phyloP scores from a whole-genome alignment of 2,888 invertebrate genomes.

The Nemoura dubitans region DNA sequence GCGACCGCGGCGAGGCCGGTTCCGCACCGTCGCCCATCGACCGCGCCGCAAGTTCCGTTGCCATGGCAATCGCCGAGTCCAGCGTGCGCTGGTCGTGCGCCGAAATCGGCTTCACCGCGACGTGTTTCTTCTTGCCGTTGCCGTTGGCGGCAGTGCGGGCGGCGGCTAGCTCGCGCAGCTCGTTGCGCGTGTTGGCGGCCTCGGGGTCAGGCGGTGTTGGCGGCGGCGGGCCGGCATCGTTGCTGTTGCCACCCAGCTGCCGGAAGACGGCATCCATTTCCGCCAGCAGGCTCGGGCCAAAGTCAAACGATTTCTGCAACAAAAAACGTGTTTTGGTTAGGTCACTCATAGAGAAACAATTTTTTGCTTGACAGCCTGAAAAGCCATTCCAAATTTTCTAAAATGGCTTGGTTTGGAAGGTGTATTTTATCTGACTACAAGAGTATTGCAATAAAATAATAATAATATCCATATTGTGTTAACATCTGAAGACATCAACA shows the following conservation, averaged over 20 bases:
- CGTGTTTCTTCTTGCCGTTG: constrained; percentile 63
- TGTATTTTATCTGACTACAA: too few relatives aligned
- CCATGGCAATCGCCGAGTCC: constrained; percentile 92
- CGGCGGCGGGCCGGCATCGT: constrained; percentile 56
- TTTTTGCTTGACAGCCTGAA: too few relatives aligned
- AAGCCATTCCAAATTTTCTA: too few relatives aligned
- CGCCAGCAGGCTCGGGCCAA: constrained; percentile 89
- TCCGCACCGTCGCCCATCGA: constrained; percentile 60
- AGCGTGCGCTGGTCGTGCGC: constrained; percentile 91
- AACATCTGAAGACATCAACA: too few relatives aligned
- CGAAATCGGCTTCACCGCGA: constrained; percentile 88
- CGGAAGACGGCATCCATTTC: constrained; percentile 91
- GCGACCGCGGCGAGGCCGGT: constrained; percentile 50
- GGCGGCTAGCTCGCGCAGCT: constrained; percentile 71
- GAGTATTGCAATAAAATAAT: too few relatives aligned
- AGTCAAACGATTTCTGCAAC: constrained; percentile 67
- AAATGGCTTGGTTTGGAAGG: too few relatives aligned
- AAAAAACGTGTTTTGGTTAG: too few relatives aligned
- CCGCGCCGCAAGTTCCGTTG: constrained; percentile 87
- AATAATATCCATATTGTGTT: too few relatives aligned
- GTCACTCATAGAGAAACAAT: too few relatives aligned
- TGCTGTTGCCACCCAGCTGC: constrained; percentile 55
- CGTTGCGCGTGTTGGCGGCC: constrained; percentile 75
- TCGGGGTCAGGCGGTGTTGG: constrained; percentile 59
- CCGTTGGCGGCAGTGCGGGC: constrained; percentile 53